Base-by-base conservation (phyloP, 2,888 invertebrate genomes). In the Calliopum simillimum region DNA sequence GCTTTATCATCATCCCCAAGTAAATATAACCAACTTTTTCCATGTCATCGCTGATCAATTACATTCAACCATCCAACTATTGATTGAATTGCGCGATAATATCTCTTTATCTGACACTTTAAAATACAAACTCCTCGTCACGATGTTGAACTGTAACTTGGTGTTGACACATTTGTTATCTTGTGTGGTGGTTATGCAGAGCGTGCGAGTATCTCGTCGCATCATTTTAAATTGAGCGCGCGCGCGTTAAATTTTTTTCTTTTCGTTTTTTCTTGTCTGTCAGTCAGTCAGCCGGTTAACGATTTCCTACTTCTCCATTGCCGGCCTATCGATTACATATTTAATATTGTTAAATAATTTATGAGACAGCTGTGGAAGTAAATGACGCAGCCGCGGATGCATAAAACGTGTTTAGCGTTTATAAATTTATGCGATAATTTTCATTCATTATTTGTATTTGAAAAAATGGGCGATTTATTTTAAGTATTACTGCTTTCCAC, bases 111-210 rank as follows among this genome's bases (percentile, higher is more conserved):
- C 67, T 23, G 14, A 11, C 19, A 67, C 47, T 47, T 67, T 58
- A 56, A 41, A 59, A 47, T 16, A 58, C 58, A 33, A 67, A 47
- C 67, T 53, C 65, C 56, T 58, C 21, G 25, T 16, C 58, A 41
- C 58, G 33, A 58, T 12, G 33, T 41, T 41, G 41, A 58, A 58
- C 25, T n/a, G 16, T 11, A 49, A 6, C 25, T 19, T 21, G 47
- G 47, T 64, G 53, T 64, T 41, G 66, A 66, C 46, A 56, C 46
- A 66, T 66, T 46, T 47, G 64, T 8, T 64, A 64, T 25, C 66
- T 33, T 13, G 56, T n/a, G n/a, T n/a, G n/a, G n/a, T n/a, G 58
- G 56, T 66, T 66, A 23, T 44, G 33, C 33, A 33, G 33, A 33
- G 33, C 33, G 33, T 8, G 33, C 14, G 47, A 51, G 53, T 46